Base-by-base conservation (phyloP, 1,140 invertebrate species). In the Drosophila mauritiana region DNA sequence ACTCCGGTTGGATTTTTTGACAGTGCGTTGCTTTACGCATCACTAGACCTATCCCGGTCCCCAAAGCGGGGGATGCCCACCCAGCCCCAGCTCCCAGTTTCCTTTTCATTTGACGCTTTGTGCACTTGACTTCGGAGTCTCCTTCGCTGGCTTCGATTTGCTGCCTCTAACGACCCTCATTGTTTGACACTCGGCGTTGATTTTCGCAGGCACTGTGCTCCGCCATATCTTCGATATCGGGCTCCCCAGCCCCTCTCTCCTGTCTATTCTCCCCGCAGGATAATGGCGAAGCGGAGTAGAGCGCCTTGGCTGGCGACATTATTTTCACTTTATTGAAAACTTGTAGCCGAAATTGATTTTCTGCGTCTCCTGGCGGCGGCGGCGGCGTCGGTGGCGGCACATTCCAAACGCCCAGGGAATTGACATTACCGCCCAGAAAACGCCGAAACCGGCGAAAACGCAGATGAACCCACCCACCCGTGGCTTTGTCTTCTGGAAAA, bases 281-380 rank as follows among this genome's bases (percentile, higher is more conserved):
- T 85, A 86, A 85, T 86, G 73, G 81, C 67, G 63, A 7, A 55
- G 65, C 36, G 31, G 40, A 43, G 37, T 13, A 8, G 22, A 68
- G 65, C 75, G 57, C 12, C 45, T 46, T 46, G 58, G 63, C 42
- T 53, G 73, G 80, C 75, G 75, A 89, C 83, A 86, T 86, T 86
- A 86, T 86, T 86, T 86, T 86, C 84, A 86, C 83, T 86, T 86
- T 88, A 88, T 88, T 88, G 83, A 88, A 88, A 88, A 88, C 83
- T 88, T 88, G 83, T 88, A 88, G 80, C 80, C 75, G 72, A 89
- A 88, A 88, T 88, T 88, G 83, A 88, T 88, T 88, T 88, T 89
- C 84, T 63, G 65, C 83, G 83, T 88, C 75, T 89, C 83, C 75
- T 85, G 83, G 67, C 73, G 75, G 67, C 61, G 42, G 42, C 40